A percentile compares a stretch with the other conserved stretches of the same genome.
phyloP scores from a whole-genome alignment of 1,140 invertebrate genomes.

The Euura lappo region DNA sequence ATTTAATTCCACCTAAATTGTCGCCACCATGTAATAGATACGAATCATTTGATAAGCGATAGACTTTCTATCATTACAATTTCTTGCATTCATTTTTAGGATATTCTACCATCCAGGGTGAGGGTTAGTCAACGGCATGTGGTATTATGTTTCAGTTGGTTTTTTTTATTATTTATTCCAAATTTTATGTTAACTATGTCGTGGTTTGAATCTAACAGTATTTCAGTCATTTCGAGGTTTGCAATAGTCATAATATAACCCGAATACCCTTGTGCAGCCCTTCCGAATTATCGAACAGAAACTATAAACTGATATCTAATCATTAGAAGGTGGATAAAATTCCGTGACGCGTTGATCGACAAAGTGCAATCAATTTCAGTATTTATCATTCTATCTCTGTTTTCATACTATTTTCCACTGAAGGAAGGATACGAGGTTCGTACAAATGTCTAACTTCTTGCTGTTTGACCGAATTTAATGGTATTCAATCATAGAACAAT shows the following conservation, averaged over 20 bases:
- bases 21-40: too few species aligned
- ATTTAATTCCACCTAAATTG: too few species aligned
- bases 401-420: conserved; percentile 16
- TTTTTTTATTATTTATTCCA: conserved; percentile 7
- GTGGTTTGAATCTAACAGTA: conserved; percentile 37
- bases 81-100: conserved; percentile 51
- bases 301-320: too few species aligned
- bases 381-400: conserved; percentile 26
- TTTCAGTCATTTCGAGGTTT: not conserved
- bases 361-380: conserved; percentile 8
- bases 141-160: conserved; percentile 33
- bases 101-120: conserved; percentile 44
- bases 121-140: conserved; percentile 39
- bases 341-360: not conserved
- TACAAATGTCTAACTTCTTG: conserved; percentile 43
- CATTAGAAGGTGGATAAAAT: too few species aligned
- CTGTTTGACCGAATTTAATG: not conserved
- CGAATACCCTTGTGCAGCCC: not conserved
- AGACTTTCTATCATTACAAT: conserved; percentile 17
- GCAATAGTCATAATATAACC: not conserved
- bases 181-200: conserved; percentile 32
- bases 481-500: not conserved
- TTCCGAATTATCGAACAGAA: not conserved
- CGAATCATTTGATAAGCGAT: not conserved
- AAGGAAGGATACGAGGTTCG: conserved; percentile 80